Evolutionary conservation across 53 echinoderm and acorn worm genomes (phyloP), one percentile per base, ranked within the genome.

Genomic region (Temnopleurus reevesii): DNA sequence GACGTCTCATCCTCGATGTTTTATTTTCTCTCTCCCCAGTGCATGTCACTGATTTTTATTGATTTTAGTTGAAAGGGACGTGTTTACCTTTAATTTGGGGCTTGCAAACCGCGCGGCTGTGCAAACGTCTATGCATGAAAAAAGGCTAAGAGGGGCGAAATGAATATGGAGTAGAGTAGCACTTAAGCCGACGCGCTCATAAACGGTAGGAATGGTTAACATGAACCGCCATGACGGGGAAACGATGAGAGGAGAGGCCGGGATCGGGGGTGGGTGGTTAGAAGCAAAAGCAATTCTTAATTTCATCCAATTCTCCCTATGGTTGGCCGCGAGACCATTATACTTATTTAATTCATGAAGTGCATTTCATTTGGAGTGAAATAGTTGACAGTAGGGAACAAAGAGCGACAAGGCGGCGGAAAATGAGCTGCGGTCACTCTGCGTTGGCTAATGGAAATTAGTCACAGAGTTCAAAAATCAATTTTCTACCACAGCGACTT

Each of bases 51-150:
- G 41, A 71, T 71, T 71, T 71, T 41, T n/a, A 71, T 43, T 23
- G 71, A 71, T 71, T 71, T 71, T 71, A 3, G 71, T 41, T 71
- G 71, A 71, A 71, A 71, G 71, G 71, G 36, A 41, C 36, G 41
- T 71, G 71, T 71, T 71, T 71, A 71, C 71, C 71, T 71, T 71
- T 71, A 71, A 71, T 71, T 71, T 38, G n/a, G 41, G 36, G 19
- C 15, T 41, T 25, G 71, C 43, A 71, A 36, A 41, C 36, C n/a
- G 23, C 41, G 23, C 71, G 71, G 71, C 71, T 71, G 71, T 19
- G 41, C 43, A 71, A 71, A 71, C 38, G n/a, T 8, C 19, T 21
- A 41, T 19, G 71, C 41, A 71, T 71, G 71, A 71, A 71, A 12
- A 41, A 7, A 71, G 71, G 41, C 5, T 2, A 23, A 21, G 71